Percentiles rank a stretch among this genome's conserved stretches.
phyloP scores from a whole-genome alignment of 2,888 invertebrate genomes.

The Neoaliturus tenellus region DNA sequence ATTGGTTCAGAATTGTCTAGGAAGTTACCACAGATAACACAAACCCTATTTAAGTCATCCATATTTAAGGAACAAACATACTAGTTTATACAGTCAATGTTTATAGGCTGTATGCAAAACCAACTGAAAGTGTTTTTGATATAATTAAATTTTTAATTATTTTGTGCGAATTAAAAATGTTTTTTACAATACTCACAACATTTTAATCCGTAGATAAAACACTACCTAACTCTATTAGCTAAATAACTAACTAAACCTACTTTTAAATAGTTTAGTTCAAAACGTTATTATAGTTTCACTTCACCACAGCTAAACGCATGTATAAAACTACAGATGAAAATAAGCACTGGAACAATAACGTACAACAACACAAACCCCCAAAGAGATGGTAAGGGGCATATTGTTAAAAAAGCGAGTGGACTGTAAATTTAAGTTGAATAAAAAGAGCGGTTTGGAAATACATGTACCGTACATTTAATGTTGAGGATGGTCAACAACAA shows the following conservation, averaged over 20 bases:
- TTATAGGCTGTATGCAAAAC: not conserved
- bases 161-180: not conserved
- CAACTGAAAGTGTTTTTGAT: not conserved
- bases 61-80: not conserved
- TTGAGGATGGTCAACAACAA: too few species aligned
- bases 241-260: not conserved
- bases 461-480: too few species aligned
- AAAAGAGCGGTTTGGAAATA: too few species aligned
- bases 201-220: not conserved
- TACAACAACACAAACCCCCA: too few species aligned
- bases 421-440: too few species aligned
- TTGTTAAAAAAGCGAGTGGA: too few species aligned
- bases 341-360: too few species aligned
- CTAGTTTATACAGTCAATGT: not conserved
- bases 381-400: too few species aligned
- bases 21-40: slow-evolving; percentile 1
- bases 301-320: not conserved
- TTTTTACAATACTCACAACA: slow-evolving; percentile 1
- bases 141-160: not conserved
- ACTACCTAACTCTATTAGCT: not conserved
- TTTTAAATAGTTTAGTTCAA: not conserved
- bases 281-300: not conserved
- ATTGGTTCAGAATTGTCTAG: not conserved
- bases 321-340: not conserved
- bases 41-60: slow-evolving; percentile 2